Percentiles rank a stretch among this genome's conserved stretches.
These are phyloP conservation scores for Gorsachius magnificus DNA, from an alignment of 2,797 vertebrate genomes.

Conservation along the genomic window DNA sequence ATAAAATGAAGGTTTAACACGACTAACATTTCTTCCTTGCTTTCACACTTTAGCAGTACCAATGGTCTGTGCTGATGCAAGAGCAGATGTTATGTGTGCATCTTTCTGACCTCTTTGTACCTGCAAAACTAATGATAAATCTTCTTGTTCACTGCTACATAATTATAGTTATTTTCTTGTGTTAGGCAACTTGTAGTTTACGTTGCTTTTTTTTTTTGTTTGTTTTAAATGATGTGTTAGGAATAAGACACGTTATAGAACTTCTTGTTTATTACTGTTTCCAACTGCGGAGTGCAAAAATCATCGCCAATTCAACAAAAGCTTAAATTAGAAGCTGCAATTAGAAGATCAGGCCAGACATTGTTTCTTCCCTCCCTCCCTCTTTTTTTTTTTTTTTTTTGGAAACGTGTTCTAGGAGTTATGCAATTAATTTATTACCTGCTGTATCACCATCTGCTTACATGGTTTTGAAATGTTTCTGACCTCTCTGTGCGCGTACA, in stretches of 20 bases:
- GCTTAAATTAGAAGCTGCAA: not conserved
- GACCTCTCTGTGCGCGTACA: constrained; percentile 63
- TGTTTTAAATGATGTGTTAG: not conserved
- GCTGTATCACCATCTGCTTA: constrained; percentile 89
- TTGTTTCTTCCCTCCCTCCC: not conserved
- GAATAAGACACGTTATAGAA: not conserved
- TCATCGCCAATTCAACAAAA: not conserved
- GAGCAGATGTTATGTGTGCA: not conserved
- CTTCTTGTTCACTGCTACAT: not conserved
- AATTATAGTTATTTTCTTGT: not conserved
- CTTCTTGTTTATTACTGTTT: not conserved
- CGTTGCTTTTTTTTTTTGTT: not conserved
- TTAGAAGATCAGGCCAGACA: constrained; percentile 29
- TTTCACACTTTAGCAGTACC: not conserved
- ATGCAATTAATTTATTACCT: constrained; percentile 86
- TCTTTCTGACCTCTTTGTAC: not conserved
- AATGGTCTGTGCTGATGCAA: not conserved
- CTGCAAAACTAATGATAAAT: not conserved
- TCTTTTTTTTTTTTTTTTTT: not conserved
- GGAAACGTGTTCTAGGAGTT: constrained; percentile 38
- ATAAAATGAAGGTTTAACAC: not conserved
- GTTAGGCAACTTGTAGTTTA: not conserved
- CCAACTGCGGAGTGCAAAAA: not conserved
- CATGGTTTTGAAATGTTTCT: constrained; percentile 61
- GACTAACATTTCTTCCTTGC: not conserved